Conservation (phyloP, 92 coral and sea anemone genomes). For the Anthopleura xanthogrammica region DNA sequence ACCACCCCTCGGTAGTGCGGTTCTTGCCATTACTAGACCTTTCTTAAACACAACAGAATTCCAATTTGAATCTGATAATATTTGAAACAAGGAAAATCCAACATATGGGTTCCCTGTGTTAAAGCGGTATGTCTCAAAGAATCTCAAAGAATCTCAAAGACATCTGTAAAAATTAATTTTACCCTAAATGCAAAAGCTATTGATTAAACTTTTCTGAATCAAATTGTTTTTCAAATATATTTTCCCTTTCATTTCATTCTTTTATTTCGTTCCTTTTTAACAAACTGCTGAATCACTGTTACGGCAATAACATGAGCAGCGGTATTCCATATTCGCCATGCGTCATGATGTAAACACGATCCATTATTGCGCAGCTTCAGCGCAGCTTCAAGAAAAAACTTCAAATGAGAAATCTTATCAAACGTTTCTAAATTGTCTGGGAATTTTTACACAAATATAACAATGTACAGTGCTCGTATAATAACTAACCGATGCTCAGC, state of each 20-base stretch:
- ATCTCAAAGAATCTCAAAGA: too few species aligned
- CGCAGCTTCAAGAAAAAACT: not conserved
- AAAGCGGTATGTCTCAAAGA: too few species aligned
- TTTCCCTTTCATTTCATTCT: not conserved
- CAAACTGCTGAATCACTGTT: not conserved
- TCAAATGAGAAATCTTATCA: not conserved
- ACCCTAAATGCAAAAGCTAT: too few species aligned
- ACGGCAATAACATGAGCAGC: not conserved
- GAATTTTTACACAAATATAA: not conserved
- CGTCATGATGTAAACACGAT: conserved; percentile 25
- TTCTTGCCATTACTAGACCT: too few species aligned
- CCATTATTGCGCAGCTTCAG: not conserved
- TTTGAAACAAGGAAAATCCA: too few species aligned
- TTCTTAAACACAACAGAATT: too few species aligned
- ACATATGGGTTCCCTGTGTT: too few species aligned
- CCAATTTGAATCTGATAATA: too few species aligned
- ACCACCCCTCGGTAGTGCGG: too few species aligned
- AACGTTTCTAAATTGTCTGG: not conserved
- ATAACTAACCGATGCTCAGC: conserved; percentile 14
- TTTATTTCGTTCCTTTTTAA: not conserved
- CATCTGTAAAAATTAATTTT: too few species aligned
- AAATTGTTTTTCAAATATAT: too few species aligned
- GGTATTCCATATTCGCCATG: not conserved
- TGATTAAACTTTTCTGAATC: too few species aligned
- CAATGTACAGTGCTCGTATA: conserved; percentile 10